These are phyloP conservation scores for Lottia gigantea DNA, from an alignment of 2,888 invertebrate species.

Conservation along the genomic window DNA sequence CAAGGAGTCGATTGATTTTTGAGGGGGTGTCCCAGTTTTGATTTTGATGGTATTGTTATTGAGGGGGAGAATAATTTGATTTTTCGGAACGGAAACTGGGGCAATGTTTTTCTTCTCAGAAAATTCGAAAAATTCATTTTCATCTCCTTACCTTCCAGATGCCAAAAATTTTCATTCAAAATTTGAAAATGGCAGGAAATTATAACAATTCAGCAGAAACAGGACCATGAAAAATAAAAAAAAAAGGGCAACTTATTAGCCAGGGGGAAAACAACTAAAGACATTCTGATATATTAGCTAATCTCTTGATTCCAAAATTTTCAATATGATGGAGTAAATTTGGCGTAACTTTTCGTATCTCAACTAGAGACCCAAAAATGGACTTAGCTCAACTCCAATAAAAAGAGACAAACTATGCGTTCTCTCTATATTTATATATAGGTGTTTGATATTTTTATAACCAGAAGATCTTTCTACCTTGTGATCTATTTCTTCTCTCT, in stretches of 20 bases:
- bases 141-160: conserved; percentile 55
- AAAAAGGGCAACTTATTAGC: conserved; percentile 50
- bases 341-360: no score
- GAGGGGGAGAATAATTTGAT: no score
- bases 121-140: conserved; percentile 15
- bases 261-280: conserved; percentile 17
- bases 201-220: conserved; percentile 22
- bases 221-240: conserved; percentile 32
- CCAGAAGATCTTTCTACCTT: conserved; percentile 49
- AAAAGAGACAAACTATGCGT: no score
- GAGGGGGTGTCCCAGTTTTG: background rate
- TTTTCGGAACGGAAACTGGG: background rate
- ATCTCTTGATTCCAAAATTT: no score
- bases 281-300: no score
- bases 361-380: no score
- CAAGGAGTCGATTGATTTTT: background rate
- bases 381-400: no score
- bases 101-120: conserved; percentile 13
- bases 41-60: no score
- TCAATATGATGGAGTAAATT: no score
- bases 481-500: conserved; percentile 51
- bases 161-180: conserved; percentile 39
- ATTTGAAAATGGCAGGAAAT: conserved; percentile 17
- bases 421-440: no score
- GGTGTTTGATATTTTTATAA: no score